phyloP scores from a whole-genome alignment of 2,888 invertebrate species.

The Cryptosula pallasiana region DNA sequence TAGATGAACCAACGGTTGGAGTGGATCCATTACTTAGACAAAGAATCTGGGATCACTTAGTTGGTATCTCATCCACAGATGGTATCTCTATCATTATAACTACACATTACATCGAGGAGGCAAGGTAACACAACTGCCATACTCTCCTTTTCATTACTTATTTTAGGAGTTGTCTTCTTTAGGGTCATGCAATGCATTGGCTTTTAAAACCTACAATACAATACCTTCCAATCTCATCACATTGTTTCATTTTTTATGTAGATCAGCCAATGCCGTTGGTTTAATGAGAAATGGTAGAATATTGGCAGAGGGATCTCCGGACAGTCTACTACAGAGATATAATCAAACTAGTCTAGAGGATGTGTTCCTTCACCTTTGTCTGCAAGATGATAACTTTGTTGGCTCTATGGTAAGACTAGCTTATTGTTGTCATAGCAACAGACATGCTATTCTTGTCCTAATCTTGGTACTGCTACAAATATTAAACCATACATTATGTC shows the following conservation, averaged over 20 bases:
- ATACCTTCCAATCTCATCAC: too few relatives aligned
- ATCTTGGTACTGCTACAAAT: too few relatives aligned
- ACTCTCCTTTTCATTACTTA: too few relatives aligned
- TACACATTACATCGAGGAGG: constrained; percentile 93
- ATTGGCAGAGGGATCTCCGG: constrained; percentile 83
- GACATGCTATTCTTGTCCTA: too few relatives aligned
- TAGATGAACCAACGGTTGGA: constrained; percentile 89
- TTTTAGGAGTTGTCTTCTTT: too few relatives aligned
- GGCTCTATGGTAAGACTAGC: constrained; percentile 25
- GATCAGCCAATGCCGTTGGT: constrained; percentile 63
- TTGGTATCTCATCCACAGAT: constrained; percentile 80
- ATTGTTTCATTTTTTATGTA: background rate
- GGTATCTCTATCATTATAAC: constrained; percentile 91
- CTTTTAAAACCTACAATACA: too few relatives aligned
- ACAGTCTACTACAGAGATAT: constrained; percentile 59
- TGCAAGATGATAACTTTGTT: constrained; percentile 34
- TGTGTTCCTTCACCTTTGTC: constrained; percentile 77
- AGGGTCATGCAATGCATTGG: too few relatives aligned
- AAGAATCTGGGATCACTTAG: constrained; percentile 86
- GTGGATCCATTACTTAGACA: constrained; percentile 74
- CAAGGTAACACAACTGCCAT: constrained; percentile 57
- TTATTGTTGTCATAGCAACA: background rate
- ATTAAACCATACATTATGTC: too few relatives aligned
- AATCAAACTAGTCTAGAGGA: constrained; percentile 65
- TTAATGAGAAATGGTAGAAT: constrained; percentile 86